phyloP scores from a whole-genome alignment of 2,888 invertebrate species.

The Tineola bisselliella region DNA sequence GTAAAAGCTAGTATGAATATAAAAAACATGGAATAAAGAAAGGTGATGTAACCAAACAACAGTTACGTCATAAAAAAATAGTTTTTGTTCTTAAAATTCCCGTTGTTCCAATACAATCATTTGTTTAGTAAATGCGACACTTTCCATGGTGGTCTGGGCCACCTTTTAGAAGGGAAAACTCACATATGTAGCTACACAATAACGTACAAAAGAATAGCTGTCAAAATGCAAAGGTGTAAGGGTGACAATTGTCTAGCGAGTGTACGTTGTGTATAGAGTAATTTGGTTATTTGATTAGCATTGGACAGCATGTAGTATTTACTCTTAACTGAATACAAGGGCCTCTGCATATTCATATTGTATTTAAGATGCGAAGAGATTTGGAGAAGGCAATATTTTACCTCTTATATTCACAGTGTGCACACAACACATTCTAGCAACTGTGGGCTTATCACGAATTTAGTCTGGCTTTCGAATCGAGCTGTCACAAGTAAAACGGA shows the following conservation, averaged over 20 bases:
- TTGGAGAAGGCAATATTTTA: background rate
- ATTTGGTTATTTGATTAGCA: conserved; percentile 10
- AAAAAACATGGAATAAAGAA: no score
- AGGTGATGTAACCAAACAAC: background rate
- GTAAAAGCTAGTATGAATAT: no score
- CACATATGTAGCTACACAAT: background rate
- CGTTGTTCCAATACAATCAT: background rate
- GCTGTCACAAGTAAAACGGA: no score
- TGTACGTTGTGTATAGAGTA: background rate
- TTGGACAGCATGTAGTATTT: conserved; percentile 1
- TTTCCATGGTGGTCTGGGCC: conserved; percentile 4
- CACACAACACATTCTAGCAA: no score
- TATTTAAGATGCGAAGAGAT: background rate
- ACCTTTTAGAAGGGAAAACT: background rate
- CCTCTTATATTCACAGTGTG: no score
- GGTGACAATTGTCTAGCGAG: background rate
- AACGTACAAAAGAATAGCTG: background rate
- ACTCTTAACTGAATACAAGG: conserved; percentile 7
- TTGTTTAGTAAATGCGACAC: background rate
- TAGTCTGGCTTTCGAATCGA: no score
- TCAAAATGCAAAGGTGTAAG: background rate
- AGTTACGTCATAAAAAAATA: background rate
- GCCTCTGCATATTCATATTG: conserved; percentile 11
- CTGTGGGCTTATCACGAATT: no score
- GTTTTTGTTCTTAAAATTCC: background rate